phyloP scores from a whole-genome alignment of 2,888 invertebrate genomes.

The Rhingia rostrata region DNA sequence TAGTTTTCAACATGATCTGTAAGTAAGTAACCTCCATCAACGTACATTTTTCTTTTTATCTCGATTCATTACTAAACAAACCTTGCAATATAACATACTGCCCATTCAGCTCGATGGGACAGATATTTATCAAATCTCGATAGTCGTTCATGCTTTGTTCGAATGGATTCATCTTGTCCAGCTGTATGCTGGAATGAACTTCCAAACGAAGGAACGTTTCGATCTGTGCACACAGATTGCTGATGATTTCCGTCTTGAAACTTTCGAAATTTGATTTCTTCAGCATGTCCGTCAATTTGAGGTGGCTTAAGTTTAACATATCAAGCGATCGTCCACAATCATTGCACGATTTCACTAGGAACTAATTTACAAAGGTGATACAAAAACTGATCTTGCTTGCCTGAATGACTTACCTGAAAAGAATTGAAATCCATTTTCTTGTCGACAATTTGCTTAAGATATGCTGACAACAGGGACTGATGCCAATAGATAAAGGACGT shows the following conservation, averaged over 20 bases:
- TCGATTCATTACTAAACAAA: constrained; percentile 75
- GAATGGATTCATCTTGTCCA: constrained; percentile 89
- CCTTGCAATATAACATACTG: constrained; percentile 87
- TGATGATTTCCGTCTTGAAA: constrained; percentile 85
- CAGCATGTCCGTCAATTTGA: constrained; percentile 76
- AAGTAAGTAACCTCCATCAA: constrained; percentile 66
- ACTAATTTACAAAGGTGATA: constrained; percentile 79
- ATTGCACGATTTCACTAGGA: constrained; percentile 83
- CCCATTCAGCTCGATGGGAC: constrained; percentile 85
- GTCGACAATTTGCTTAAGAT: constrained; percentile 89
- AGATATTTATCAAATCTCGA: constrained; percentile 85
- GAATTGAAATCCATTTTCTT: constrained; percentile 85
- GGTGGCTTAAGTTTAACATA: constrained; percentile 72
- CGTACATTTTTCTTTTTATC: constrained; percentile 11
- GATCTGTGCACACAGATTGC: constrained; percentile 91
- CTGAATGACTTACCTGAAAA: constrained; percentile 77
- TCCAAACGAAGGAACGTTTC: constrained; percentile 96
- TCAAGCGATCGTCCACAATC: constrained; percentile 80
- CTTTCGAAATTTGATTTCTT: constrained; percentile 79
- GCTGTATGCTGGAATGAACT: constrained; percentile 94
- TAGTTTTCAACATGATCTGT: constrained; percentile 90
- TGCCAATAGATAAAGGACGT: constrained; percentile 93
- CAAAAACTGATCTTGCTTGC: not conserved
- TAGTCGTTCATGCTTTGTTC: constrained; percentile 84
- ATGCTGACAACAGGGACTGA: constrained; percentile 89